A percentile compares a stretch with the other conserved stretches of the same genome.
phyloP scores from a whole-genome alignment of 2,113 vertebrate species.

The Erinaceus europaeus region DNA sequence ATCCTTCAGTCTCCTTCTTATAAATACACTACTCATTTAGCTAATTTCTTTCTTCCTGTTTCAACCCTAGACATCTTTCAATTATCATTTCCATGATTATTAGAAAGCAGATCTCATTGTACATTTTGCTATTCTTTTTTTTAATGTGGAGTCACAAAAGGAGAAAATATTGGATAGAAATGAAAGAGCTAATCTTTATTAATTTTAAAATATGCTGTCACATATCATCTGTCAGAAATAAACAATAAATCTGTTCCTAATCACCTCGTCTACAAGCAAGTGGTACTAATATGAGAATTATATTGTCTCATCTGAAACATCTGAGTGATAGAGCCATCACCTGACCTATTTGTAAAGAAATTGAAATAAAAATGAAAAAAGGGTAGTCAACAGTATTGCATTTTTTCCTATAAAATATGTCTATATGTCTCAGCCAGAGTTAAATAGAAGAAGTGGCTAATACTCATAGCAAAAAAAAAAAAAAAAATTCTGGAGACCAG shows the following conservation, averaged over 20 bases:
- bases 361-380: neutral
- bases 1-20: neutral
- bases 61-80: neutral
- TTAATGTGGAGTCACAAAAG: neutral
- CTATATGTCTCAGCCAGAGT: neutral
- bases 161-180: neutral
- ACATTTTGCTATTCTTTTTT: neutral
- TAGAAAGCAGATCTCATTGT: neutral
- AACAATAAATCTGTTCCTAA: neutral
- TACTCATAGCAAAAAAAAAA: neutral
- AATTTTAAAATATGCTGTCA: neutral
- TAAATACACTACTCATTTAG: neutral
- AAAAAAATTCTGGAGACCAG: too few relatives aligned
- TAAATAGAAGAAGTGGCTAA: neutral
- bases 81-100: neutral
- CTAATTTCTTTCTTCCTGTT: conserved; percentile 17
- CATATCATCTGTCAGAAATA: conserved; percentile 5
- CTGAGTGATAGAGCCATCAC: neutral
- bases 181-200: neutral
- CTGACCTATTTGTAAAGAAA: neutral
- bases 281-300: neutral
- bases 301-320: neutral
- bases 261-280: neutral
- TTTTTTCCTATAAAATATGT: neutral
- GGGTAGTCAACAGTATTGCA: neutral